Base-by-base conservation (phyloP, 1,140 invertebrate genomes). In the Ctenoplectra terminalis region DNA sequence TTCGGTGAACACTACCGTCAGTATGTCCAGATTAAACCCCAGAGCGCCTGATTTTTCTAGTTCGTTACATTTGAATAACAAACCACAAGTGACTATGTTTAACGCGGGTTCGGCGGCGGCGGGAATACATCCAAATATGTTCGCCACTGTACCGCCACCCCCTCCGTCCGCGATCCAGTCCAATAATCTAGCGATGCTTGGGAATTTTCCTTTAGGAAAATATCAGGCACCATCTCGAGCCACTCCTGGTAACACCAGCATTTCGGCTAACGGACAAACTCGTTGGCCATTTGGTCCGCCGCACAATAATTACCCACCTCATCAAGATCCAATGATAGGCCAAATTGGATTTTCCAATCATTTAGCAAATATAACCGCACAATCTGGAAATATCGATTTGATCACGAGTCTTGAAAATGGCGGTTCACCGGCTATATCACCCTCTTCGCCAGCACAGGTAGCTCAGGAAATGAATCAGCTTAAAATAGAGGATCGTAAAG, bases 21-120 rank as follows among this genome's bases (percentile, higher is more conserved):
- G 93, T 84, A 96, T 96, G 93, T 98, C 97, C 50, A 95, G 97
- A 67, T 94, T 98, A 67, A 98, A 98, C 94, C 97, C 97, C 1
- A 96, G 97, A 88, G 97, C 98, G 29, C 97, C 97, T 3, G 97
- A 98, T 92, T 98, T 98, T 90, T 95, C 95, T 1, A 94, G 94
- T 67, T 94, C 94, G 17, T 75, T 94, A 9, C 95, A 94, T 80
- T 91, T 94, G 60, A 93, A 91, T 29, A 94, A 90, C 87, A 94
- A 92, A 81, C 91, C 90, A 1, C 93, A 93, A 82, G 91, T 93
- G 75, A 92, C 94, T 8, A 94, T 94, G 93, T 93, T 91, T 73
- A 94, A 91, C 74, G 63, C 90, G 43, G 89, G 83, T 6, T 84
- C 87, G n/a, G 64, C 75, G 5, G 75, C 66, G 1, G 77, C 77